phyloP scores from a whole-genome alignment of 2,113 vertebrate species.

The Megaceryle torquata region DNA sequence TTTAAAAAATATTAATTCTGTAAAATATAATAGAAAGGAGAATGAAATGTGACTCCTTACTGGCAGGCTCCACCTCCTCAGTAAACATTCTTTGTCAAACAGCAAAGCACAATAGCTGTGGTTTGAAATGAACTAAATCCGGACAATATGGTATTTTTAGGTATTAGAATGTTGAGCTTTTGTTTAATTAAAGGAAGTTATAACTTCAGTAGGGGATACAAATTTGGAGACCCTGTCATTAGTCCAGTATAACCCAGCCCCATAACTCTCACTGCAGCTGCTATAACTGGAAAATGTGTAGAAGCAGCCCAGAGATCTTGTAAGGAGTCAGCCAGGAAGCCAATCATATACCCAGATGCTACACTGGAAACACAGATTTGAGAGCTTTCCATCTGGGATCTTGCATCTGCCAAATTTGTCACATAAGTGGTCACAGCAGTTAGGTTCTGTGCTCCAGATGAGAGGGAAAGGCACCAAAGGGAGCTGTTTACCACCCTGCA shows the following conservation, averaged over 20 bases:
- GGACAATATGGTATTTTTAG: background rate
- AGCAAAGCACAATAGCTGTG: background rate
- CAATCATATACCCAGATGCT: slow-evolving; percentile 57
- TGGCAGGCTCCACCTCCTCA: background rate
- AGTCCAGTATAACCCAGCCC: background rate
- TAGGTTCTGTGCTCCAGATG: slow-evolving; percentile 72
- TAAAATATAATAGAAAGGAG: background rate
- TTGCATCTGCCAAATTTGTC: slow-evolving; percentile 65
- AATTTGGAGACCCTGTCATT: background rate
- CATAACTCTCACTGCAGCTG: background rate
- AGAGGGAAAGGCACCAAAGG: slow-evolving; percentile 71
- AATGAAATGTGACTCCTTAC: background rate
- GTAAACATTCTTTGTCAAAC: background rate
- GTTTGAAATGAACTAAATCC: background rate
- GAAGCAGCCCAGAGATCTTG: slow-evolving; percentile 47
- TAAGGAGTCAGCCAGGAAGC: slow-evolving; percentile 46
- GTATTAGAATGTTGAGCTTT: background rate
- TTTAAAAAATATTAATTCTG: background rate
- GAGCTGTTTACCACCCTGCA: slow-evolving; percentile 70
- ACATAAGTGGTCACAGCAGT: slow-evolving; percentile 74
- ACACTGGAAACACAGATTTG: slow-evolving; percentile 46
- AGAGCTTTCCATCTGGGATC: slow-evolving; percentile 69
- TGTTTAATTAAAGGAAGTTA: background rate
- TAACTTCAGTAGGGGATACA: background rate
- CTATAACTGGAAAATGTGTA: background rate